Evolutionary conservation across 2,888 invertebrate genomes (phyloP), one percentile per base, ranked within the genome.

Genomic region (Bellardia pandia): DNA sequence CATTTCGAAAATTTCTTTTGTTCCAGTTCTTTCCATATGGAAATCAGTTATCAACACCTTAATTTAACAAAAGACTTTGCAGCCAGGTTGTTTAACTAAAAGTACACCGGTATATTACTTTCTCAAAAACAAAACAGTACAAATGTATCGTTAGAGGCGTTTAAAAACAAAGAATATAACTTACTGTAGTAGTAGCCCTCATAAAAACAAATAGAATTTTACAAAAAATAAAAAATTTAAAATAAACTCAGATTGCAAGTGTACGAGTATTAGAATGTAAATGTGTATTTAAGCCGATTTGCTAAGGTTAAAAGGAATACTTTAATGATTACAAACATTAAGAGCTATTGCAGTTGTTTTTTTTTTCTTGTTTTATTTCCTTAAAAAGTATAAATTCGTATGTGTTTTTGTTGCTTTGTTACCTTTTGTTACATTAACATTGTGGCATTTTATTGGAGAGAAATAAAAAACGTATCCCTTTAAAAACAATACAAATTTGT

Each of bases 291-390:
- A 48, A 68, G 42, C 8, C 23, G 68, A 68, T 68, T 68, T 42
- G 8, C 7, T 30, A 23, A 30, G 68, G 48, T 16, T 71, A 62
- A 62, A 64, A 71, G 71, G 64, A 74, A 62, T 62, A 40, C 51
- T 51, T 75, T 75, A 64, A 81, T 77, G 81, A 51, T 68, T 45
- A 68, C 76, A 86, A 58, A 33, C 81, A 69, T 74, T 86, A 66
- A 62, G 72, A 60, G 72, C n/a, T 58, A 6, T 69, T 68, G 45
- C 14, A 45, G 37, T 37, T 37, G 6, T 37, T 33, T 33, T 33
- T 5, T 33, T 4, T 33, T 33, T 42, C 6, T 7, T 42, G 42
- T 42, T 45, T 45, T 11, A 11, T 45, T 45, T 11, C 45, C 3
- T 3, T 9, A 45, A 1, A 45, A 45, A 11, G 3, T 9, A 45